Conservation (phyloP, 2,888 invertebrate species). For the Theristus sp. region DNA sequence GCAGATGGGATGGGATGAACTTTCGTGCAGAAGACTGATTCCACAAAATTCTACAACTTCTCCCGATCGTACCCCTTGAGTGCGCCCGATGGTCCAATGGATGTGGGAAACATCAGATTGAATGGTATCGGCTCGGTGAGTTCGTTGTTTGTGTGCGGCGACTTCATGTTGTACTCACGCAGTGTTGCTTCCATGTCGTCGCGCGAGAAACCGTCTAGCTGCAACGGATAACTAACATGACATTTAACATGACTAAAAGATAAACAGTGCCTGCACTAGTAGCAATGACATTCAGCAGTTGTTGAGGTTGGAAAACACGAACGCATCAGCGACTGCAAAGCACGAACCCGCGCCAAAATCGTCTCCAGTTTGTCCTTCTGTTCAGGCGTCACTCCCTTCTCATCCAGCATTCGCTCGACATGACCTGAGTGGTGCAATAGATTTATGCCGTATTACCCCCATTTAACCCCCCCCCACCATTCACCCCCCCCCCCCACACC, state of each 20-base stretch:
- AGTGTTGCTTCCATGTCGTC: slow-evolving; percentile 70
- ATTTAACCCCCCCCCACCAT: too few relatives aligned
- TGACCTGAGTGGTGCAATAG: slow-evolving; percentile 10
- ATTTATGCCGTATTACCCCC: too few relatives aligned
- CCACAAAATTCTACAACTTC: background rate
- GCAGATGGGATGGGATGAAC: background rate
- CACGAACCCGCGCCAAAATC: background rate
- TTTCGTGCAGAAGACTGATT: background rate
- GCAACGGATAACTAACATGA: slow-evolving; percentile 2
- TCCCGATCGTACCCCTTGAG: slow-evolving; percentile 56
- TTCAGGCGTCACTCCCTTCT: background rate
- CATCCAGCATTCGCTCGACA: slow-evolving; percentile 14
- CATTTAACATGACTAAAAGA: slow-evolving; percentile 7
- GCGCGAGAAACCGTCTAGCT: slow-evolving; percentile 74
- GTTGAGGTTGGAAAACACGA: background rate
- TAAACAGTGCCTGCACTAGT: too few relatives aligned
- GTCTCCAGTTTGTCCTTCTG: background rate
- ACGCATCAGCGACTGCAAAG: too few relatives aligned
- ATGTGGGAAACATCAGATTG: slow-evolving; percentile 95
- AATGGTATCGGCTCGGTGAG: slow-evolving; percentile 86
- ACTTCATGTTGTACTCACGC: slow-evolving; percentile 71
- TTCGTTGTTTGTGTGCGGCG: slow-evolving; percentile 82
- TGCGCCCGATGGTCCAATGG: slow-evolving; percentile 86
- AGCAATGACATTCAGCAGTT: too few relatives aligned
- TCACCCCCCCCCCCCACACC: too few relatives aligned